A percentile compares a stretch with the other conserved stretches of the same genome.
Conservation (phyloP, 2,797 vertebrate species). For the Ispidina lecontei region DNA sequence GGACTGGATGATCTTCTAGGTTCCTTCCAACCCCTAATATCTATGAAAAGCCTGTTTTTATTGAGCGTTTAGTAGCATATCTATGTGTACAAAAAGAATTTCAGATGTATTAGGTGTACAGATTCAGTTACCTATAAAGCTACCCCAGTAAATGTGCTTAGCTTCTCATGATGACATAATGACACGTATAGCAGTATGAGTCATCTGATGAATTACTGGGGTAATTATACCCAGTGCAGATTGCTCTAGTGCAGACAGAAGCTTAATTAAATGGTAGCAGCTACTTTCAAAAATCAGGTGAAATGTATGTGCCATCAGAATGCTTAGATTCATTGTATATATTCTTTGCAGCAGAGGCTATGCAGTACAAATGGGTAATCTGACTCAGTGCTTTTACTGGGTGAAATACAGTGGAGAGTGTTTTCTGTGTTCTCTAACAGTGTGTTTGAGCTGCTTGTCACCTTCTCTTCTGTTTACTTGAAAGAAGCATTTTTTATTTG, state of each 20-base stretch:
- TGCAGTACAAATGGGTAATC: neutral
- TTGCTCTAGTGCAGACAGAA: constrained; percentile 40
- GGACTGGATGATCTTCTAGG: no score
- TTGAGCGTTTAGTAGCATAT: neutral
- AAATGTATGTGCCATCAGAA: constrained; percentile 3
- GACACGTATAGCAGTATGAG: neutral
- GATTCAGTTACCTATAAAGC: neutral
- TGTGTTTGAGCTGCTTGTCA: neutral
- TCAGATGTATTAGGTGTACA: neutral
- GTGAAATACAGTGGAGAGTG: neutral
- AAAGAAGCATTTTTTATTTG: constrained; percentile 15
- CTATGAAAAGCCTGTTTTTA: neutral
- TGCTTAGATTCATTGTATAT: neutral
- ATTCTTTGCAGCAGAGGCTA: neutral
- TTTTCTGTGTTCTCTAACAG: neutral
- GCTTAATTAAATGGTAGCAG: constrained; percentile 30
- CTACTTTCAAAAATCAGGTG: constrained; percentile 7
- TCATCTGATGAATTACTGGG: constrained; percentile 43
- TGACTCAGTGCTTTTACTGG: neutral
- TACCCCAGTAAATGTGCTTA: neutral
- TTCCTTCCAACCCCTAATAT: no score
- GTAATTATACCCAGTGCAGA: constrained; percentile 37
- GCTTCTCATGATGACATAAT: constrained; percentile 11
- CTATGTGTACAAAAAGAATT: neutral
- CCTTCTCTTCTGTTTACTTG: neutral